Conservation (phyloP, 2,888 invertebrate genomes). For the Malthinus flaveolus region DNA sequence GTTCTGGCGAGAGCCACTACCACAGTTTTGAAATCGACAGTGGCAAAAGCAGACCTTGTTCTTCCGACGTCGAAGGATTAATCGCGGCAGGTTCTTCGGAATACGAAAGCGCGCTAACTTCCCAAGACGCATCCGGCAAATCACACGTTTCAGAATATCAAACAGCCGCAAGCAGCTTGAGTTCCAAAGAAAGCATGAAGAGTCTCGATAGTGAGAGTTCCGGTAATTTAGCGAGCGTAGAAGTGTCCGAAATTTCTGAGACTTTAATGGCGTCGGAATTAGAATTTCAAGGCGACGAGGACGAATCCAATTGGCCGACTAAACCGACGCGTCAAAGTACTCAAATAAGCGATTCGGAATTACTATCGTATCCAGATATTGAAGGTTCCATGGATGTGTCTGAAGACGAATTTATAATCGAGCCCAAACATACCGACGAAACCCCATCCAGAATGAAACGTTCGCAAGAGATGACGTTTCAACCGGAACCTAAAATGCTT, state of each 20-base stretch:
- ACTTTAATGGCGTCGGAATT: conserved; percentile 89
- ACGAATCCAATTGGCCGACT: conserved; percentile 38
- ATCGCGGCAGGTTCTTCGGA: conserved; percentile 79
- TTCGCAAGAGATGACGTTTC: conserved; percentile 89
- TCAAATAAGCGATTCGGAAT: conserved; percentile 45
- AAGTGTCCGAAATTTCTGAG: conserved; percentile 90
- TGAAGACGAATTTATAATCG: conserved; percentile 58
- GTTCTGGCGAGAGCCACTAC: conserved; percentile 87
- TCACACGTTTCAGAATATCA: conserved; percentile 81
- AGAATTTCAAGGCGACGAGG: conserved; percentile 72
- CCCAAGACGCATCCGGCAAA: conserved; percentile 73
- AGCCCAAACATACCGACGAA: conserved; percentile 57
- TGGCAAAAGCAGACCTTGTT: conserved; percentile 74
- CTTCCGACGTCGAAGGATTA: conserved; percentile 85
- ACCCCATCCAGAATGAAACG: conserved; percentile 79
- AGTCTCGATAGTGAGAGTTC: conserved; percentile 89
- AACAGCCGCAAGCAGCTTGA: conserved; percentile 84
- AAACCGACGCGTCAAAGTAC: conserved; percentile 42
- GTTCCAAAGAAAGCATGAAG: conserved; percentile 87
- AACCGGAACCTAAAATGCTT: conserved; percentile 61
- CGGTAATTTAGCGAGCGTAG: conserved; percentile 85
- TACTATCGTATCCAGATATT: conserved; percentile 34
- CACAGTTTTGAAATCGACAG: conserved; percentile 84
- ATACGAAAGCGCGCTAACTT: conserved; percentile 83
- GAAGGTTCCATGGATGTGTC: conserved; percentile 61